Conservation (phyloP, 2,113 vertebrate genomes). For the Agapornis roseicollis region DNA sequence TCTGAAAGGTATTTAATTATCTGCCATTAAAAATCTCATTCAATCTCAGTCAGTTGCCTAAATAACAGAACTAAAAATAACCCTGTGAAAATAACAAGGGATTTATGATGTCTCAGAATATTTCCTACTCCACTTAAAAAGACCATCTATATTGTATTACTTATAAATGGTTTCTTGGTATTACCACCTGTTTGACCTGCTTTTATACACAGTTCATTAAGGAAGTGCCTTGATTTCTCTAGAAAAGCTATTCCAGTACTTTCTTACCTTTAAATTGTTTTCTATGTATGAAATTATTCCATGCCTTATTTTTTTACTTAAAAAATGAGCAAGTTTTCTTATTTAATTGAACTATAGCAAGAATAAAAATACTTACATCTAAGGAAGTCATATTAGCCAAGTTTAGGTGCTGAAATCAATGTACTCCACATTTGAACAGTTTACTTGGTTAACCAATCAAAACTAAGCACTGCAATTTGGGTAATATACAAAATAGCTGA, state of each 20-base stretch:
- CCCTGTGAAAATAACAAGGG: neutral
- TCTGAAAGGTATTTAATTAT: neutral
- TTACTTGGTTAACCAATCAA: neutral
- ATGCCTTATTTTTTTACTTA: neutral
- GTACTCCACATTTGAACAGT: neutral
- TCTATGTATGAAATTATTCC: neutral
- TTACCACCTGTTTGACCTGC: neutral
- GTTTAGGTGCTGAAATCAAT: neutral
- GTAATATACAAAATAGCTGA: neutral
- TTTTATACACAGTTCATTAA: neutral
- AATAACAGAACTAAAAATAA: constrained; percentile 1
- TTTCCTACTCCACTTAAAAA: neutral
- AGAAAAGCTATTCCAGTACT: neutral
- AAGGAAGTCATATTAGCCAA: neutral
- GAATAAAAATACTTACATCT: neutral
- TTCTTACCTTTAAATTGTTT: neutral
- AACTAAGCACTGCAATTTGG: neutral
- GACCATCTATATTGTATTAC: neutral
- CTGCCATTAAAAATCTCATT: neutral
- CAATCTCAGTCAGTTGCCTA: neutral
- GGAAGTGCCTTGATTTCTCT: neutral
- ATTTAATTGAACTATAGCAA: neutral
- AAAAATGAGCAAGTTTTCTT: neutral
- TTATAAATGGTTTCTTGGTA: neutral
- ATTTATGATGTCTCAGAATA: neutral